Evolutionary conservation across 2,113 vertebrate genomes (phyloP).

Genomic region (Brachyhypopomus gauderio): DNA sequence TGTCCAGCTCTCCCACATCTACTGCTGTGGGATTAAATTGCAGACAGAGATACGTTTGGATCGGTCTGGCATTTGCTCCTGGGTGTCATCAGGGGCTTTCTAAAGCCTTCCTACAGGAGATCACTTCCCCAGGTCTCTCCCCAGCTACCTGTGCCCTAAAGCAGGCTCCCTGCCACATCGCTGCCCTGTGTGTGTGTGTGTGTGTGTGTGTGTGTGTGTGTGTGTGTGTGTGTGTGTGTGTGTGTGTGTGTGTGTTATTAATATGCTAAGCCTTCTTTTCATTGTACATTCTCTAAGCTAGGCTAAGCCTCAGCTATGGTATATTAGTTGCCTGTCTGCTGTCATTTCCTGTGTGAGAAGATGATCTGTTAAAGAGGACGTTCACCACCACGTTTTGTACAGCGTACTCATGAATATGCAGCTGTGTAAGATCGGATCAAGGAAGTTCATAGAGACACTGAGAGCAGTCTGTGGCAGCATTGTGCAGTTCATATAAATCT

Average conservation of each 20-base stretch:
- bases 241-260: not conserved
- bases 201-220: constrained; percentile 3
- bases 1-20: not conserved
- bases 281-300: constrained; percentile 12
- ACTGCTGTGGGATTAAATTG: constrained; percentile 25
- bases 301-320: not conserved
- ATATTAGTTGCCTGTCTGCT: not conserved
- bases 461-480: not conserved
- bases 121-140: not conserved
- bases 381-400: not conserved
- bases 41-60: not conserved
- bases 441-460: not conserved
- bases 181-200: constrained; percentile 33
- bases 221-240: not conserved
- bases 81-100: constrained; percentile 4
- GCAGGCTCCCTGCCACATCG: constrained; percentile 6
- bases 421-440: no score
- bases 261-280: not conserved
- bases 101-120: not conserved
- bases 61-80: not conserved
- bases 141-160: constrained; percentile 2
- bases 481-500: no score
- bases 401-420: not conserved
- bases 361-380: not conserved
- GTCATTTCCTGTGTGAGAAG: not conserved